phyloP scores from a whole-genome alignment of 2,797 vertebrate genomes.

The Cryptoblepharus egeriae region DNA sequence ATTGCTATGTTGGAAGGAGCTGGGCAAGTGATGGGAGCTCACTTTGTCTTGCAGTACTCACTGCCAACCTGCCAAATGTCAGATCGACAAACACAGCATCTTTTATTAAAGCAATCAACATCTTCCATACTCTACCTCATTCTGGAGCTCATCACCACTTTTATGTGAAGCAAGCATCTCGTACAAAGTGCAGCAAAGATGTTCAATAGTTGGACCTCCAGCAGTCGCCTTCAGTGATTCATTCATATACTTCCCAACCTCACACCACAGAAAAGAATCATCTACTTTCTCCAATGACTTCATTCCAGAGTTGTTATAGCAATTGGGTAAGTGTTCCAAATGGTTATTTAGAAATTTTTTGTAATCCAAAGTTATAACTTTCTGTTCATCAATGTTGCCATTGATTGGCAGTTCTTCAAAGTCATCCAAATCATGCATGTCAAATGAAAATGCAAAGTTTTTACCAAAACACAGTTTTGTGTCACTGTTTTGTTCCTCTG shows the following conservation, averaged over 20 bases:
- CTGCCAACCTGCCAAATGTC: no score
- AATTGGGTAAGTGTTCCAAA: conserved; percentile 76
- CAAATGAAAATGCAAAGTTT: conserved; percentile 91
- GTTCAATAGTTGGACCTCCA: conserved; percentile 87
- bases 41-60: no score
- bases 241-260: conserved; percentile 90
- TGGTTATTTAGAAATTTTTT: conserved; percentile 86
- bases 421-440: conserved; percentile 88
- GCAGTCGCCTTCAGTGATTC: conserved; percentile 81
- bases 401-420: conserved; percentile 83
- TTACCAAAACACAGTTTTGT: conserved; percentile 81
- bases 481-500: conserved; percentile 71
- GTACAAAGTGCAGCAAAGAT: conserved; percentile 93
- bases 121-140: conserved; percentile 83
- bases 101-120: background rate
- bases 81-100: no score
- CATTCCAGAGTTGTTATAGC: conserved; percentile 51
- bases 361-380: conserved; percentile 84
- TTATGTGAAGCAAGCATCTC: conserved; percentile 92
- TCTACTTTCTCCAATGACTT: conserved; percentile 75
- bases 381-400: conserved; percentile 65
- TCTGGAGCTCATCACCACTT: conserved; percentile 95
- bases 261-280: conserved; percentile 83
- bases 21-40: no score
- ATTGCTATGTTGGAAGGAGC: no score